A percentile compares a stretch with the other conserved stretches of the same genome.
Conservation (phyloP, 2,888 invertebrate species). For the Petrolisthes manimaculis region DNA sequence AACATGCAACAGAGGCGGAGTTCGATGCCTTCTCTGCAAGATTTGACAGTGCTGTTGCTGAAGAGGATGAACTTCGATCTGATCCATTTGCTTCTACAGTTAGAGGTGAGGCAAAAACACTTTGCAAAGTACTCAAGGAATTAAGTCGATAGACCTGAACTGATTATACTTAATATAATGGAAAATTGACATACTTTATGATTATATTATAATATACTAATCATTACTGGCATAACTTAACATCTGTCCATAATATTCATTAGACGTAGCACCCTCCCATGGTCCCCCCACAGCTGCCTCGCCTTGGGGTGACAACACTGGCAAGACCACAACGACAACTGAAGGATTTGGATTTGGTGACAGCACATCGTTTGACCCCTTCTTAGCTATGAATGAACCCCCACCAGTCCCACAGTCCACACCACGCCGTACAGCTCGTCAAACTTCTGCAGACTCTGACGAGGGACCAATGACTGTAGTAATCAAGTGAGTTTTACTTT, state of each 20-base stretch:
- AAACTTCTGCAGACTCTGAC: conserved; percentile 68
- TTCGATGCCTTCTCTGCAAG: conserved; percentile 92
- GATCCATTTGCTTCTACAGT: conserved; percentile 73
- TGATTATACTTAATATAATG: too few species aligned
- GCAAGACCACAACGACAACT: conserved; percentile 55
- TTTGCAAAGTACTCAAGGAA: not conserved
- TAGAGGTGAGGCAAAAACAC: conserved; percentile 39
- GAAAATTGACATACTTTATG: not conserved
- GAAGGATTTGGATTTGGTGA: conserved; percentile 78
- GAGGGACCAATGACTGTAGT: conserved; percentile 68
- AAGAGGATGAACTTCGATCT: conserved; percentile 67
- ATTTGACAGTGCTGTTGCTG: conserved; percentile 79
- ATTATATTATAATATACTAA: not conserved
- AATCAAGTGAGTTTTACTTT: conserved; percentile 67
- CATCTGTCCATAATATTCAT: too few species aligned
- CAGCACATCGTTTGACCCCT: conserved; percentile 74
- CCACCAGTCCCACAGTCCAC: conserved; percentile 78
- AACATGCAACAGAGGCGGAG: conserved; percentile 72
- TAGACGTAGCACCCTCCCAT: too few species aligned
- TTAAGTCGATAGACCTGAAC: too few species aligned
- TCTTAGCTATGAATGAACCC: conserved; percentile 82
- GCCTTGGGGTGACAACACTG: conserved; percentile 72
- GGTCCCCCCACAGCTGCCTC: conserved; percentile 41
- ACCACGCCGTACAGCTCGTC: conserved; percentile 73
- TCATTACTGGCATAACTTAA: too few species aligned